Base-by-base conservation (phyloP, 1,140 invertebrate species). In the Mya arenaria region DNA sequence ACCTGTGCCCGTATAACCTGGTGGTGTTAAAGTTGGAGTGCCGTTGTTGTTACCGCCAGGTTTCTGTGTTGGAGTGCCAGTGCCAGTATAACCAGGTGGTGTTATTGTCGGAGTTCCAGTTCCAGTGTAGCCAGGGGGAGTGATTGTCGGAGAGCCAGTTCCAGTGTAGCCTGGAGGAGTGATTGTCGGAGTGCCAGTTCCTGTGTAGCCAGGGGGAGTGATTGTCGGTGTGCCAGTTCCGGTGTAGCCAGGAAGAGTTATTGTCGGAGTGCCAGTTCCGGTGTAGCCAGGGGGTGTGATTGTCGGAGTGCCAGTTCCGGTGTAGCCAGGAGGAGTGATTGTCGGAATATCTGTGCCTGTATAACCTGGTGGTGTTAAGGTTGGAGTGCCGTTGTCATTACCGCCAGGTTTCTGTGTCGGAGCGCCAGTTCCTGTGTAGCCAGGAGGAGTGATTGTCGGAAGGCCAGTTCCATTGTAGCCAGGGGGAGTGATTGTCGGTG, bases 101-200 rank as follows among this genome's bases (percentile, higher is more conserved):
- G 10, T 44, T 10, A 19, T 19, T 44, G 41, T 44, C 41, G 41
- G 41, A 10, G 41, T 44, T 44, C 41, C 41, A 44, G 41, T 10
- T 10, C 41, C 41, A 19, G 10, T 19, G 2, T 17, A n/a, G 41
- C 19, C 19, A 4, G 15, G n/a, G 32, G n/a, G 4, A 1, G 23
- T 74, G 72, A 58, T 39, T 60, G 25, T 23, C n/a, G n/a, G n/a
- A n/a, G n/a, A n/a, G n/a, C 58, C 73, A 17, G 73, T 77, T 82
- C 37, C 36, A 32, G 32, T 41, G 17, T 74, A 5, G 4, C 62
- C 69, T 32, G 74, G 56, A 1, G 41, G 41, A 19, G 10, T 44
- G 19, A 19, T 19, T 44, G 41, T 44, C 41, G 41, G 41, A 10
- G 41, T 44, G 10, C 41, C 41, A 44, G 41, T 44, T 10, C 41